These are phyloP conservation scores for Scaptomyza hsui DNA, from an alignment of 1,140 invertebrate genomes.

Conservation along the genomic window DNA sequence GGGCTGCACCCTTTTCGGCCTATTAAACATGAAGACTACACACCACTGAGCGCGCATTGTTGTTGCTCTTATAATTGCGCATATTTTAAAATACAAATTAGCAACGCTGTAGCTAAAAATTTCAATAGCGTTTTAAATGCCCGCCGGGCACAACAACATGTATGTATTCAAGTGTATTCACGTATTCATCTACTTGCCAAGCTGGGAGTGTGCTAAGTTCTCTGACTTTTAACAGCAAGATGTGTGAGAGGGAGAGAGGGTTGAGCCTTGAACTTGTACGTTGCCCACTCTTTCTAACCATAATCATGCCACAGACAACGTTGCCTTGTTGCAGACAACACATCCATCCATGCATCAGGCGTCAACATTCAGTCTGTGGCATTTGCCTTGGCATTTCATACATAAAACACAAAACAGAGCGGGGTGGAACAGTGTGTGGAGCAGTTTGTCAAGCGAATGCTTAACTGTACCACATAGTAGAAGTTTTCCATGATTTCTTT, in stretches of 20 bases:
- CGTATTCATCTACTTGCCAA: constrained; percentile 15
- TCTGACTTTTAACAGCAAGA: constrained; percentile 54
- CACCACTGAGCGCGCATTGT: constrained; percentile 71
- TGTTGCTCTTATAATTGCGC: constrained; percentile 71
- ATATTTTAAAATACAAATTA: constrained; percentile 83
- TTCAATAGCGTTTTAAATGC: constrained; percentile 68
- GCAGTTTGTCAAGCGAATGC: constrained; percentile 69
- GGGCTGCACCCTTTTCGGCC: constrained; percentile 67
- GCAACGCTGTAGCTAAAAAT: constrained; percentile 77
- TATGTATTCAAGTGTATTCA: constrained; percentile 6
- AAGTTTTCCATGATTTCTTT: constrained; percentile 11
- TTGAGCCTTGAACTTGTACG: constrained; percentile 63
- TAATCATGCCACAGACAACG: constrained; percentile 6
- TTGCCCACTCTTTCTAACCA: not conserved
- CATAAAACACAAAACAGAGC: constrained; percentile 58
- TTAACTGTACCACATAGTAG: not conserved
- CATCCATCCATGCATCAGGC: constrained; percentile 67
- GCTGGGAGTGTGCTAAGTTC: constrained; percentile 57
- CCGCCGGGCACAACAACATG: constrained; percentile 34
- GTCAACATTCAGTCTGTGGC: constrained; percentile 66
- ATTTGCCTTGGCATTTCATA: constrained; percentile 74
- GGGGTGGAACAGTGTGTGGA: constrained; percentile 22
- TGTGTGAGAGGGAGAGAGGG: constrained; percentile 18
- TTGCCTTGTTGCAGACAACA: constrained; percentile 22
- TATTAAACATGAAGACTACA: constrained; percentile 76